Base-by-base conservation (phyloP, 1,140 invertebrate species). In the Hestina assimilis region DNA sequence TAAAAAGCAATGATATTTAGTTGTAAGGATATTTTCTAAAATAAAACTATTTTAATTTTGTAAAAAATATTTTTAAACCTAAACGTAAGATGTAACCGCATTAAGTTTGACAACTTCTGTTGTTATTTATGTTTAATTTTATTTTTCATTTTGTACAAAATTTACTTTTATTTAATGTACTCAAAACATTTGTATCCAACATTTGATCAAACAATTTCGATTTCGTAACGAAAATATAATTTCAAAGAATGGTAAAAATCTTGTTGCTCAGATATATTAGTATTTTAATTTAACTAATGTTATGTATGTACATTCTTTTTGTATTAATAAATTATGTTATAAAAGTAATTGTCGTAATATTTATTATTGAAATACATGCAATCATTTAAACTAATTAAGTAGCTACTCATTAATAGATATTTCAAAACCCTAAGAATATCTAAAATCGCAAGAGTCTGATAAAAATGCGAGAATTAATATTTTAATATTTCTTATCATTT, bases 251-350 rank as follows among this genome's bases (percentile, higher is more conserved):
- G 33, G 2, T n/a, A 33, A 48, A 35, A 15, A 24, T n/a, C 7
- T 24, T 33, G 28, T 50, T 57, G 54, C 54, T 57, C 46, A 24
- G 46, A 57, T 20, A 17, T 52, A 15, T 52, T 41, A 51, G 47
- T 40, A 14, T 42, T 51, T 31, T 41, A 45, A 48, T 45, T 48
- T 6, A 45, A 41, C 33, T 45, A 26, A 58, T 58, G 40, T 52
- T 69, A 61, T 43, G 33, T 59, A 66, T 72, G 56, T 68, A 70
- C 38, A 72, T 66, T 67, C 63, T 72, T 78, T 67, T 61, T 59
- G 40, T 53, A 15, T 47, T 52, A 59, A 47, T 59, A 59, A 45
- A 59, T 45, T 59, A 50, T 59, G 33, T 17, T 42, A 33, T 20
- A 51, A 45, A 59, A 59, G 51, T 31, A 28, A 14, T 31, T 42